phyloP scores from a whole-genome alignment of 2,797 vertebrate species.

The Sciurus carolinensis region DNA sequence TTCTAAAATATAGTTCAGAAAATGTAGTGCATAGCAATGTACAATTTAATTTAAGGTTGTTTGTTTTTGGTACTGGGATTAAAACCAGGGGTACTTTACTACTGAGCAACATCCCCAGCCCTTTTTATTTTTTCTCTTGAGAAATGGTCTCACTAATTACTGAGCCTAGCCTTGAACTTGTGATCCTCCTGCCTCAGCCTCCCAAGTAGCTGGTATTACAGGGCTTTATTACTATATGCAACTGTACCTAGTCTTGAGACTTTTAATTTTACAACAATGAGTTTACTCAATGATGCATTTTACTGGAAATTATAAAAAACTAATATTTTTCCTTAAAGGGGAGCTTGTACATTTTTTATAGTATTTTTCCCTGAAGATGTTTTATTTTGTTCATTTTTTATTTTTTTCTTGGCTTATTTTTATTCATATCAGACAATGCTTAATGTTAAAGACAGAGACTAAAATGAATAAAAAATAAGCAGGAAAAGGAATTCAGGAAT shows the following conservation, averaged over 20 bases:
- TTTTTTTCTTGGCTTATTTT: constrained; percentile 1
- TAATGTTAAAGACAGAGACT: constrained; percentile 25
- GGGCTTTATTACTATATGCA: no score
- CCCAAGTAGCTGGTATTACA: no score
- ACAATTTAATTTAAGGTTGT: background rate
- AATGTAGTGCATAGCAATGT: background rate
- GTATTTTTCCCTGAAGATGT: background rate
- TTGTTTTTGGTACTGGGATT: no score
- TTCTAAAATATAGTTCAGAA: constrained; percentile 33
- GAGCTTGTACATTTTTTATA: background rate
- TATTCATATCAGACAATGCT: background rate
- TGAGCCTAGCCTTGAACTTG: no score
- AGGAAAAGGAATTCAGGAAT: background rate
- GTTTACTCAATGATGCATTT: constrained; percentile 65
- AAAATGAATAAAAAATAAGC: constrained; percentile 26
- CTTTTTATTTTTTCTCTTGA: no score
- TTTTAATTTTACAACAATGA: constrained; percentile 25
- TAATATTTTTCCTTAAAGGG: background rate
- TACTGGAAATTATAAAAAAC: background rate
- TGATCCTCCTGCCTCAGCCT: no score
- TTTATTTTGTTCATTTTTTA: background rate
- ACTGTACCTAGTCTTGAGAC: background rate
- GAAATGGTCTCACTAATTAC: no score
- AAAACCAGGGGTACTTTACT: no score
- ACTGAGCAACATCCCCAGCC: no score